Evolutionary conservation across 2,797 vertebrate genomes (phyloP), one percentile per base, ranked within the genome.

Genomic region (Danio tinwini): DNA sequence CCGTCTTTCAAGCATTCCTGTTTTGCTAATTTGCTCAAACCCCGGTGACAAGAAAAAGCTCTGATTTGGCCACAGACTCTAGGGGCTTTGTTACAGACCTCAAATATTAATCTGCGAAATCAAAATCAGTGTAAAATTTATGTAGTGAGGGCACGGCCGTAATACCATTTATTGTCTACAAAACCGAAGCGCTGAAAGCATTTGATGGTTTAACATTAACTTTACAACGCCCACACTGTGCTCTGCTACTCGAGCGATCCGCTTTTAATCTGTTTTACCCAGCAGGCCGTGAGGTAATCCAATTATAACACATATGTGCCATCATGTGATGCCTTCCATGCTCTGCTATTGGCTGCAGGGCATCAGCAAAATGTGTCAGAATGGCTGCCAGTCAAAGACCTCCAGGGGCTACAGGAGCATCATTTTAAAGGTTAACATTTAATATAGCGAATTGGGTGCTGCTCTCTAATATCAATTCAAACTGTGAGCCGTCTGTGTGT

Each of bases 401-500:
- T 63, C 56, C 68, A 55, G 68, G 68, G 49, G 49, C 59, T 40
- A 29, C 65, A 21, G 63, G 42, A 56, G 21, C 52, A 56, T 69
- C 37, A 42, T 71, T 79, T 64, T 79, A 79, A 79, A 79, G 77
- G 77, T 79, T 79, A 79, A 45, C 40, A 45, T 64, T 53, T 72
- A 79, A 72, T 79, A 64, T 39, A 64, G 39, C 64, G 59, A 72
- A 72, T 55, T n/a, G 59, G 68, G 47, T 64, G 47, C 47, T 19
- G 49, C 77, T 64, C 68, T 79, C 47, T 72, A 79, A 79, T 79
- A 79, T 79, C 4, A 58, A 79, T 72, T 72, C 68, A 79, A 58
- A 17, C 19, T 45, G 21, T 72, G 56, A 71, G 13, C 19, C 10
- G 14, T 53, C 17, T 71, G 19, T 62, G 68, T 45, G 59, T 53